A percentile compares a stretch with the other conserved stretches of the same genome.
phyloP scores from a whole-genome alignment of 2,113 vertebrate species.

The Atractosteus spatula region DNA sequence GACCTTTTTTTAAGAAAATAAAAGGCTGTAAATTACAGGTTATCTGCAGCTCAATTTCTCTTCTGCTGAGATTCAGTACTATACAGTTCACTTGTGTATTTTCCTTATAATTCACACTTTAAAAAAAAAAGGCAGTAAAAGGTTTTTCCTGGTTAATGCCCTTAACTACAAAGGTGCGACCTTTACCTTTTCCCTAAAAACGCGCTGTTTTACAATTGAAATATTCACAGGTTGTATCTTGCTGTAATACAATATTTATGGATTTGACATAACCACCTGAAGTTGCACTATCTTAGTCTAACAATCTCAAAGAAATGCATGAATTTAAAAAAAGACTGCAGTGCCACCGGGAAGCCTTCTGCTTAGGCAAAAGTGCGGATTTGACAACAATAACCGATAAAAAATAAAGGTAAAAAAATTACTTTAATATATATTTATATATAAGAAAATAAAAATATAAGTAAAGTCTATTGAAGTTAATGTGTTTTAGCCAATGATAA shows the following conservation, averaged over 20 bases:
- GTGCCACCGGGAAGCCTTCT: conserved; percentile 47
- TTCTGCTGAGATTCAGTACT: conserved; percentile 26
- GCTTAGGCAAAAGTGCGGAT: conserved; percentile 52
- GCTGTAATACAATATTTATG: conserved; percentile 8
- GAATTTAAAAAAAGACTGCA: conserved; percentile 40
- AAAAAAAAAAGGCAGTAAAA: not conserved
- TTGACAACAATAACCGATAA: conserved; percentile 5
- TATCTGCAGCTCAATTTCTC: conserved; percentile 31
- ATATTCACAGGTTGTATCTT: conserved; percentile 49
- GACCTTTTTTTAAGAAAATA: not conserved
- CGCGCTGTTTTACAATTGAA: conserved; percentile 22
- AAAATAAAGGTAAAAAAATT: not conserved
- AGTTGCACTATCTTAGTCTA: conserved; percentile 27
- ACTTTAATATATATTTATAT: conserved; percentile 23
- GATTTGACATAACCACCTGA: not conserved
- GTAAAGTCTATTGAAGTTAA: conserved; percentile 17
- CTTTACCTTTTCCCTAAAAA: not conserved
- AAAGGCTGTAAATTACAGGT: not conserved
- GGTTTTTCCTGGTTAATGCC: not conserved
- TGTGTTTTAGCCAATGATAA: conserved; percentile 17
- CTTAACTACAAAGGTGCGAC: not conserved
- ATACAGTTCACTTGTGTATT: conserved; percentile 37
- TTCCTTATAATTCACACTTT: conserved; percentile 21
- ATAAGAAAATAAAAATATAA: conserved; percentile 23
- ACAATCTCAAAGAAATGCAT: conserved; percentile 33